These are phyloP conservation scores for Pseudococcus jackbeardsleyi DNA, from an alignment of 2,888 invertebrate genomes.

Conservation along the genomic window DNA sequence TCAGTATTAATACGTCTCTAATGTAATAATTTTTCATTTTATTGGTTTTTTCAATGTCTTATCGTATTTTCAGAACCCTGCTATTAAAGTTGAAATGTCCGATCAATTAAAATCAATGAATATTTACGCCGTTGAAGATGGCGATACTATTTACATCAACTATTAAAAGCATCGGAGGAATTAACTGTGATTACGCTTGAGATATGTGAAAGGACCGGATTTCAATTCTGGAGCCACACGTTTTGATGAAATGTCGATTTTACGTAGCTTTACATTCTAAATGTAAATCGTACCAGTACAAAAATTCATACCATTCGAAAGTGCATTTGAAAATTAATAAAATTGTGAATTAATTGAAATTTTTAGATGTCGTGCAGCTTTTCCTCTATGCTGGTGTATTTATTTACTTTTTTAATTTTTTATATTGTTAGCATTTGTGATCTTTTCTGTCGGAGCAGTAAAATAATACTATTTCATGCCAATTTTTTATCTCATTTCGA, in stretches of 20 bases:
- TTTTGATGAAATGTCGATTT: not conserved
- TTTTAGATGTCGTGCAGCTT: not conserved
- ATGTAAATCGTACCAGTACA: slow-evolving; percentile 11
- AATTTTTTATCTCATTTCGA: not conserved
- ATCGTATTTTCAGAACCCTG: slow-evolving; percentile 51
- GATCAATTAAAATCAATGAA: slow-evolving; percentile 60
- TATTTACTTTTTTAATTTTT: not conserved
- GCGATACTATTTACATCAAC: slow-evolving; percentile 62
- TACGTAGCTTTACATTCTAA: not conserved
- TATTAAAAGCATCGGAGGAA: not conserved
- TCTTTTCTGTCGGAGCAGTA: not conserved
- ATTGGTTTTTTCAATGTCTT: not conserved
- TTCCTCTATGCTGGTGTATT: not conserved
- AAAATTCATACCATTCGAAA: not conserved
- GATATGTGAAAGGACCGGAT: not conserved
- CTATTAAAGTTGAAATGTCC: slow-evolving; percentile 63
- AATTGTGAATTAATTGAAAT: slow-evolving; percentile 35
- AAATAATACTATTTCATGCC: not conserved
- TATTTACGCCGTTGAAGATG: slow-evolving; percentile 63
- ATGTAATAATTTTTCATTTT: not conserved
- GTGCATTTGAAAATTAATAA: slow-evolving; percentile 8
- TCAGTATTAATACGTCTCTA: not conserved
- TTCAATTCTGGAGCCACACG: not conserved
- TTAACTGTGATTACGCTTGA: slow-evolving; percentile 11
- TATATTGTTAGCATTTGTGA: not conserved